Evolutionary conservation across 1,140 invertebrate species (phyloP).

Genomic region (Aphidius gifuensis): DNA sequence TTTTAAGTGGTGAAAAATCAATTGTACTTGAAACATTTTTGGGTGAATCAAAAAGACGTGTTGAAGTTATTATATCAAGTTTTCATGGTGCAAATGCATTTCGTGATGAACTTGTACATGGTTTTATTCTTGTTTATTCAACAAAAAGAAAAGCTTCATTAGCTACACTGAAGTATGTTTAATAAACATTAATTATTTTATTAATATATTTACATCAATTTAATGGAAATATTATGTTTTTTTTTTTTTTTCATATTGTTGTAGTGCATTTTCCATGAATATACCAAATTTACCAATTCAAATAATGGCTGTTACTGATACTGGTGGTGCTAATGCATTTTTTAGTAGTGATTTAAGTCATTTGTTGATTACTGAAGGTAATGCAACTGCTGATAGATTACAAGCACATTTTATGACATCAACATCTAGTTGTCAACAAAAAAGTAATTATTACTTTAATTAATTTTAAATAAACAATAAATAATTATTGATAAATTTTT

Average conservation of each 20-base stretch:
- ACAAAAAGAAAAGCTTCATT: conserved; percentile 92
- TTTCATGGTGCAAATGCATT: conserved; percentile 93
- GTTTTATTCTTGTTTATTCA: conserved; percentile 94
- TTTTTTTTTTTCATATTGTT: conserved; percentile 35
- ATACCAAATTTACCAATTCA: conserved; percentile 93
- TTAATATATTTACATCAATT: conserved; percentile 8
- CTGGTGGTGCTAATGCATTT: conserved; percentile 80
- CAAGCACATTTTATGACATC: conserved; percentile 90
- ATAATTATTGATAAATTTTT: neutral
- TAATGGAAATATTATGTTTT: neutral
- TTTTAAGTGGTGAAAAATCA: conserved; percentile 81
- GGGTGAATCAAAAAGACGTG: conserved; percentile 82
- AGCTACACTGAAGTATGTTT: conserved; percentile 81
- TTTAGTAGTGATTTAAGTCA: conserved; percentile 87
- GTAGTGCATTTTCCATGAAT: conserved; percentile 88
- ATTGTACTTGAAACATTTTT: conserved; percentile 89
- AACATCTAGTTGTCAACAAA: conserved; percentile 74
- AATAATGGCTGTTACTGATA: conserved; percentile 90
- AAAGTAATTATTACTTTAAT: conserved; percentile 59
- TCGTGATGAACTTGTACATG: conserved; percentile 89
- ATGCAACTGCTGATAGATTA: conserved; percentile 86
- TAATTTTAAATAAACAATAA: conserved; percentile 28
- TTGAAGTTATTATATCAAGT: conserved; percentile 92
- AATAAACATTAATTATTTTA: neutral
- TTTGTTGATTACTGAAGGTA: conserved; percentile 88